phyloP scores from a whole-genome alignment of 1,140 invertebrate genomes.

The Rhopalosiphum padi region DNA sequence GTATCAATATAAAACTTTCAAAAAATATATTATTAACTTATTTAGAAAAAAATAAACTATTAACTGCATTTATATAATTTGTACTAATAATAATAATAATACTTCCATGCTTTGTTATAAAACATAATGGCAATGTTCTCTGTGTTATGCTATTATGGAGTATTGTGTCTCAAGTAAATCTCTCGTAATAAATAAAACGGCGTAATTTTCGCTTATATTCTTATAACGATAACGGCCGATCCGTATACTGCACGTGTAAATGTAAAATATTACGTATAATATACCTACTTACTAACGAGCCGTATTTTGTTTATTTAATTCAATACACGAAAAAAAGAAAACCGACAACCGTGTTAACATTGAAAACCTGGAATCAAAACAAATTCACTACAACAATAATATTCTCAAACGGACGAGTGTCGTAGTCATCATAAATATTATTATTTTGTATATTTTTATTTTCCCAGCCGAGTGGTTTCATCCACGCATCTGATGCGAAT shows the following conservation, averaged over 20 bases:
- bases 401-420: background rate
- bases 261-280: background rate
- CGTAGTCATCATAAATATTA: background rate
- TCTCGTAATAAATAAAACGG: background rate
- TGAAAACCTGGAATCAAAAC: background rate
- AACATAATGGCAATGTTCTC: background rate
- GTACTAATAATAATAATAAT: background rate
- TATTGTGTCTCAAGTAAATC: background rate
- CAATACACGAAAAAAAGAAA: background rate
- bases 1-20: background rate
- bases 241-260: background rate
- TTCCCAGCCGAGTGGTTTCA: background rate
- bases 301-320: conserved; percentile 27
- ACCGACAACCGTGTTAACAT: background rate
- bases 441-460: background rate
- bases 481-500: background rate
- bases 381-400: background rate
- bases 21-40: background rate
- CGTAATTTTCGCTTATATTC: background rate
- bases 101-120: background rate
- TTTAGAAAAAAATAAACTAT: background rate
- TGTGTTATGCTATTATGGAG: background rate
- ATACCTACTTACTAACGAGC: background rate
- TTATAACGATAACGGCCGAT: background rate
- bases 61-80: background rate